Evolutionary conservation across 2,888 invertebrate genomes (phyloP), one percentile per base, ranked within the genome.

Genomic region (Diarsia dahlii): DNA sequence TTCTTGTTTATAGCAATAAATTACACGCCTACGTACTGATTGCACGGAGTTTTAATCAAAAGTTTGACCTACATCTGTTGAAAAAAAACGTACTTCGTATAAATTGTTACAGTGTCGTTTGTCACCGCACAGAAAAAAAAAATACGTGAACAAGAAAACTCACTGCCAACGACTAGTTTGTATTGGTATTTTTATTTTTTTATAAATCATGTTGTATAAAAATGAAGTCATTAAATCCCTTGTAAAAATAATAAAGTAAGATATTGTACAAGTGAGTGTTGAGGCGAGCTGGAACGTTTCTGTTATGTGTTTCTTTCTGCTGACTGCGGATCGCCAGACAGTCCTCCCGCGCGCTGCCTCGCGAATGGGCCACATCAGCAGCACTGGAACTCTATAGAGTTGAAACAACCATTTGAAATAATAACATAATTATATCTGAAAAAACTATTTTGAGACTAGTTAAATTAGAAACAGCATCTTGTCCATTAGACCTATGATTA

Each of bases 271-370:
- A 79, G 75, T 80, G 74, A 74, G 48, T 52, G 86, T 88, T 84
- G 73, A 78, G 67, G 79, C 79, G 71, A 84, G 82, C 74, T 77
- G 66, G 80, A 81, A 81, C 90, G 91, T 89, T 91, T 92, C 91
- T 92, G 93, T 93, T 93, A 93, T 94, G 93, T 95, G 93, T 95
- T 95, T 94, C 95, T 95, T 96, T 95, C 95, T 95, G 96, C 96
- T 96, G 96, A 96, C 93, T 95, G 91, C 91, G 94, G 93, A 93
- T 92, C 93, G 93, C 92, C 93, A 95, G 94, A 94, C 95, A 92
- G 95, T 93, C 94, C 94, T 93, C 93, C 90, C 93, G 91, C 94
- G 91, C 92, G 91, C 92, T 89, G 90, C 92, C 90, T 91, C 91
- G 94, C 93, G 95, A 95, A 94, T 93, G 91, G 93, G 92, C 94